These are phyloP conservation scores for Pseudocheirus occidentalis DNA, from an alignment of 2,797 vertebrate genomes.

Conservation along the genomic window DNA sequence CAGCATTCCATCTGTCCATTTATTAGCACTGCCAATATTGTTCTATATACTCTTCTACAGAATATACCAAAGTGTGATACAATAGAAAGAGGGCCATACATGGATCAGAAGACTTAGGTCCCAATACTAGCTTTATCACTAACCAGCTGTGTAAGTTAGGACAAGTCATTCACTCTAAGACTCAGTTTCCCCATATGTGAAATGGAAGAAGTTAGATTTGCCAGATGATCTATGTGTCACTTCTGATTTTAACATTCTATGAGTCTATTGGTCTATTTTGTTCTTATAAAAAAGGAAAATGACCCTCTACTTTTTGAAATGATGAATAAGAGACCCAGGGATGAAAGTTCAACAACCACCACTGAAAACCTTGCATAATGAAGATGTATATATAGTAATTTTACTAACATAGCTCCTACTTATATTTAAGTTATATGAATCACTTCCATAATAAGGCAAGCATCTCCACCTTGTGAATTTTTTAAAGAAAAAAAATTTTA, in stretches of 20 bases:
- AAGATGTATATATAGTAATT: neutral
- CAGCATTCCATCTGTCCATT: conserved; percentile 46
- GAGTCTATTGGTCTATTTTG: neutral
- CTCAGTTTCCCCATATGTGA: neutral
- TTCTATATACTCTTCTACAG: conserved; percentile 29
- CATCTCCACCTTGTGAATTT: neutral
- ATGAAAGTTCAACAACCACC: neutral
- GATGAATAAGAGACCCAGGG: neutral
- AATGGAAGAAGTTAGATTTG: neutral
- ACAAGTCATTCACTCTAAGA: neutral
- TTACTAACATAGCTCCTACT: neutral
- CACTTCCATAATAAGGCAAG: neutral
- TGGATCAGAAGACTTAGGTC: neutral
- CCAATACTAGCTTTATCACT: neutral
- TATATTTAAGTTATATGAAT: neutral
- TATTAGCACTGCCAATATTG: conserved; percentile 36
- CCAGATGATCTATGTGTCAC: neutral
- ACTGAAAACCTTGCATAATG: neutral
- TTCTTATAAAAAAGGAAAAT: neutral
- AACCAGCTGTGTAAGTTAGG: neutral
- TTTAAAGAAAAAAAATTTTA: neutral
- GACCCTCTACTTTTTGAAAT: neutral
- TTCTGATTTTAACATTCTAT: neutral
- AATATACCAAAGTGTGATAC: neutral
- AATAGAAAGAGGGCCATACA: neutral